Evolutionary conservation across 2,113 vertebrate species (phyloP).

Genomic region (Vimba vimba): DNA sequence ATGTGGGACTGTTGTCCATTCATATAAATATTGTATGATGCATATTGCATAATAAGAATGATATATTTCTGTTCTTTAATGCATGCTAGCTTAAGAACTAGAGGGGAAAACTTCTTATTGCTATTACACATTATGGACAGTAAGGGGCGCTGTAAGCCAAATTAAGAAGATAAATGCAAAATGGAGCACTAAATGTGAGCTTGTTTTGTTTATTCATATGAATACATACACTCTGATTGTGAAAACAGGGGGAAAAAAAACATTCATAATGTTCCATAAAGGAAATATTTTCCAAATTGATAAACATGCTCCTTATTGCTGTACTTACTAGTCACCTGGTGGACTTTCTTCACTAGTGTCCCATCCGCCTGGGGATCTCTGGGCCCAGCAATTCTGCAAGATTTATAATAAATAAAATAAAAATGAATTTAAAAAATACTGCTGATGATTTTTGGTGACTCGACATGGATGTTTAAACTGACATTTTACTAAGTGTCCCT

Average conservation of each 20-base stretch:
- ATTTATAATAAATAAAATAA: slow-evolving; percentile 8
- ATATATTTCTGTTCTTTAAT: not conserved
- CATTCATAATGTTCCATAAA: not conserved
- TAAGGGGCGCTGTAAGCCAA: not conserved
- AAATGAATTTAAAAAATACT: slow-evolving; percentile 4
- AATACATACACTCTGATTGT: not conserved
- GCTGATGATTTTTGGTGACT: not conserved
- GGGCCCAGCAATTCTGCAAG: slow-evolving; percentile 82
- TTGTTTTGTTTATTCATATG: not conserved
- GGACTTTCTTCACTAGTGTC: slow-evolving; percentile 86
- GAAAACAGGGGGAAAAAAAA: not conserved
- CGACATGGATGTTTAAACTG: not conserved
- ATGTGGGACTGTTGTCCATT: not conserved
- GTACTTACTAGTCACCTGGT: slow-evolving; percentile 89
- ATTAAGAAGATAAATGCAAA: not conserved
- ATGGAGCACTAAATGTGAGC: not conserved
- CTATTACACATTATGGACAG: slow-evolving; percentile 11
- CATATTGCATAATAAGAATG: not conserved
- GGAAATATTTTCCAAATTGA: not conserved
- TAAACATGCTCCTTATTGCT: slow-evolving; percentile 21
- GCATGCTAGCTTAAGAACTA: not conserved
- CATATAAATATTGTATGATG: not conserved
- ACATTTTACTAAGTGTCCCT: not conserved
- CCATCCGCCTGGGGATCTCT: slow-evolving; percentile 79
- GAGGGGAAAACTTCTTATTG: not conserved